Base-by-base conservation (phyloP, 2,888 invertebrate species). In the Oconnorella tubifera region DNA sequence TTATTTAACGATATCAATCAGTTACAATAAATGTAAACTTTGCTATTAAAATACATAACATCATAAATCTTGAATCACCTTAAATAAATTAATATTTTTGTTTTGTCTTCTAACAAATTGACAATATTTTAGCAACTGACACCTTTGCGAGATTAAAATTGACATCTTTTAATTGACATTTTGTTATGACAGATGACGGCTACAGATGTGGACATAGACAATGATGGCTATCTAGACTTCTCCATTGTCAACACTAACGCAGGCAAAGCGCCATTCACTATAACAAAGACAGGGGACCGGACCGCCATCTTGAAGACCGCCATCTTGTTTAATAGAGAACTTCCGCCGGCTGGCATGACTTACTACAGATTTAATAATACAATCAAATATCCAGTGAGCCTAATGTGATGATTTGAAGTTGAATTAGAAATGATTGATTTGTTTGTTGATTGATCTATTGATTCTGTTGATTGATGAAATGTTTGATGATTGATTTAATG, bases 171-270 rank as follows among this genome's bases (percentile, higher is more conserved):
- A 19, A 25, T 51, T 51, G 53, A 25, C 14, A 51, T 4, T 51
- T 25, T 51, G 53, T 27, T 27, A 40, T 40, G 40, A 40, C 53
- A 51, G 53, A 51, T 51, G 53, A 23, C 6, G 14, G 53, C 53
- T 6, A 51, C 53, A 23, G 53, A 51, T 25, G 4, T 6, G 6
- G 53, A 51, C 53, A 51, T 51, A 6, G 53, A 51, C 25, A 27
- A 10, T 27, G 53, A 51, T 25, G 53, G 53, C 23, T 51, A 6
- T 6, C 14, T 51, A 19, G 53, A 51, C 53, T 51, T 51, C 25
- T 19, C 53, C 14, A 51, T 51, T 19, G 53, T 51, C 4, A 51
- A 51, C 53, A 23, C 25, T 19, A 27, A 51, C 25, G 40, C 40
- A 19, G 53, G 53, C 14, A 6, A 10, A 19, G 6, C 53, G 14